These are phyloP conservation scores for Chironex yamaguchii DNA, from an alignment of 30 jellyfish, hydroid and myxozoan genomes.

Conservation along the genomic window DNA sequence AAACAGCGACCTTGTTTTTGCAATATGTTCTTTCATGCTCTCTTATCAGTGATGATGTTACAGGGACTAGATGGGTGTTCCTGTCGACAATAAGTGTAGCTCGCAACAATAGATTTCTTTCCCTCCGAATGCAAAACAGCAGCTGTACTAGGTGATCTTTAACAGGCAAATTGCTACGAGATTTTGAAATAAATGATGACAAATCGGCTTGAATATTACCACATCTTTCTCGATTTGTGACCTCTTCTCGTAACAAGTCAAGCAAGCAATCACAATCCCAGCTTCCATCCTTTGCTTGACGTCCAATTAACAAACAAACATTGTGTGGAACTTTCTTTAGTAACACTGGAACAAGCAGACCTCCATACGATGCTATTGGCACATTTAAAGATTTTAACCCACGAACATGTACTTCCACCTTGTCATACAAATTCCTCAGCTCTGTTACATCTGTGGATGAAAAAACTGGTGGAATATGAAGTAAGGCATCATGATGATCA, in stretches of 20 bases:
- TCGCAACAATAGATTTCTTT: neutral
- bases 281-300: neutral
- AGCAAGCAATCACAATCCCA: constrained; percentile 4
- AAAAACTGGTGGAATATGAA: neutral
- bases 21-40: neutral
- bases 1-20: constrained; percentile 22
- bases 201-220: constrained; percentile 17
- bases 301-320: constrained; percentile 1
- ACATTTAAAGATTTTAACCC: constrained; percentile 20
- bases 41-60: constrained; percentile 4
- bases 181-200: no score
- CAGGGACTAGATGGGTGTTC: constrained; percentile 12
- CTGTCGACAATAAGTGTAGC: constrained; percentile 8
- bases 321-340: constrained; percentile 7
- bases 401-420: constrained; percentile 21
- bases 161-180: no score
- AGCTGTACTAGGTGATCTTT: neutral
- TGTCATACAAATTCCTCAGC: neutral
- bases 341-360: constrained; percentile 20
- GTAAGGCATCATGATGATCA: constrained; percentile 28
- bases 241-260: constrained; percentile 23
- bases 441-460: constrained; percentile 5
- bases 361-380: constrained; percentile 27
- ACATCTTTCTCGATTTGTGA: constrained; percentile 31
- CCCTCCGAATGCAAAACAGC: neutral